phyloP scores from a whole-genome alignment of 2,888 invertebrate genomes.

The Phortica okadai region DNA sequence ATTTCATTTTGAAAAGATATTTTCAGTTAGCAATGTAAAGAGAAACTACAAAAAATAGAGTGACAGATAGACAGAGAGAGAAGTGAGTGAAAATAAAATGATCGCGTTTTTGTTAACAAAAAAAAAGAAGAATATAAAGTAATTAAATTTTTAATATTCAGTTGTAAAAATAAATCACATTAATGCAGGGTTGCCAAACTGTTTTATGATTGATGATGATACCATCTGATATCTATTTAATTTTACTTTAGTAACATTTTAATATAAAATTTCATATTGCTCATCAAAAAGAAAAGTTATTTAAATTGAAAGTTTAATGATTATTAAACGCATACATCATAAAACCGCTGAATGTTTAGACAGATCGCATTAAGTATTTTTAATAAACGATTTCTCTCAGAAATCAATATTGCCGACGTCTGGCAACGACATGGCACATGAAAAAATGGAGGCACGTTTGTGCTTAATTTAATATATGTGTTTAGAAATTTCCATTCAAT shows the following conservation, averaged over 20 bases:
- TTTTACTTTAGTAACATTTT: too few species aligned
- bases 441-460: background rate
- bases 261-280: too few species aligned
- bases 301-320: background rate
- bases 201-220: background rate
- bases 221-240: too few species aligned
- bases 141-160: constrained; percentile 32
- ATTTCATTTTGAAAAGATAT: too few species aligned
- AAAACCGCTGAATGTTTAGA: too few species aligned
- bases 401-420: constrained; percentile 10
- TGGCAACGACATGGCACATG: constrained; percentile 38
- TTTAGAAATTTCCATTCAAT: background rate
- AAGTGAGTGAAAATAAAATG: background rate
- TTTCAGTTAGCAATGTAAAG: too few species aligned
- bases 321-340: too few species aligned
- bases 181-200: constrained; percentile 6
- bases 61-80: background rate
- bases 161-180: constrained; percentile 23
- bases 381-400: background rate
- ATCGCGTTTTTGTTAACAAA: background rate
- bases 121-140: too few species aligned
- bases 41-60: background rate
- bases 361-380: too few species aligned
- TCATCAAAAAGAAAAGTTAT: too few species aligned
- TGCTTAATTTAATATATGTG: constrained; percentile 29